A percentile compares a stretch with the other conserved stretches of the same genome.
phyloP scores from a whole-genome alignment of 2,888 invertebrate species.

The Matsumyia berberina region DNA sequence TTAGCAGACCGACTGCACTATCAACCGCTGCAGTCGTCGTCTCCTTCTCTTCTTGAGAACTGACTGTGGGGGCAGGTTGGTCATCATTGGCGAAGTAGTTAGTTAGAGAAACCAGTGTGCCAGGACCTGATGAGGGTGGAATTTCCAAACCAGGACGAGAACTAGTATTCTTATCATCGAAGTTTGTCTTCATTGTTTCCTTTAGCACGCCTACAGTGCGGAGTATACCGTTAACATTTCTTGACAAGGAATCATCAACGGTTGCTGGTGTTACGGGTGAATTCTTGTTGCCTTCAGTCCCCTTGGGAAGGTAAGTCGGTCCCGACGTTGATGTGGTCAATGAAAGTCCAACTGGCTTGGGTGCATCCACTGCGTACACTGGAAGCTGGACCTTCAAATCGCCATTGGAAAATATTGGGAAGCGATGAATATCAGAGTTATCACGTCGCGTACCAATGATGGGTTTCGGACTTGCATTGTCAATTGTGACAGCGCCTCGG shows the following conservation, averaged over 20 bases:
- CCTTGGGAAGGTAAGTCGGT: slow-evolving; percentile 82
- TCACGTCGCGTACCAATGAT: slow-evolving; percentile 80
- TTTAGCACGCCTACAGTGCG: slow-evolving; percentile 88
- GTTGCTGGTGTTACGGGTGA: slow-evolving; percentile 32
- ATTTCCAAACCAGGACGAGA: slow-evolving; percentile 88
- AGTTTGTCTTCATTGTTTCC: slow-evolving; percentile 84
- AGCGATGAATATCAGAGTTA: slow-evolving; percentile 74
- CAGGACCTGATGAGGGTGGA: slow-evolving; percentile 90
- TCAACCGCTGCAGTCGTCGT: slow-evolving; percentile 77
- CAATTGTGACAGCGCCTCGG: slow-evolving; percentile 50
- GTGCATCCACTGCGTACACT: slow-evolving; percentile 51
- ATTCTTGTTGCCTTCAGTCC: slow-evolving; percentile 33
- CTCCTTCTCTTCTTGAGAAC: slow-evolving; percentile 75
- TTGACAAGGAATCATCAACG: slow-evolving; percentile 85
- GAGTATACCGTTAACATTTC: slow-evolving; percentile 89
- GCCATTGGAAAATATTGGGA: slow-evolving; percentile 61
- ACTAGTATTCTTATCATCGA: slow-evolving; percentile 83
- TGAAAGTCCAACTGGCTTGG: slow-evolving; percentile 75
- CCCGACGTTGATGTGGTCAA: slow-evolving; percentile 79
- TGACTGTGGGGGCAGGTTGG: slow-evolving; percentile 82
- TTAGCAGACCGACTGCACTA: slow-evolving; percentile 87
- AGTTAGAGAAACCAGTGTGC: slow-evolving; percentile 91
- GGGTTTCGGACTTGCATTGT: slow-evolving; percentile 79
- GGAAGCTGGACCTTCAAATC: slow-evolving; percentile 77
- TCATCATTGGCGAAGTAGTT: slow-evolving; percentile 89